A percentile compares a stretch with the other conserved stretches of the same genome.
Evolutionary conservation across 2,888 invertebrate species (phyloP).

Genomic region (Orchesellides sinensis): DNA sequence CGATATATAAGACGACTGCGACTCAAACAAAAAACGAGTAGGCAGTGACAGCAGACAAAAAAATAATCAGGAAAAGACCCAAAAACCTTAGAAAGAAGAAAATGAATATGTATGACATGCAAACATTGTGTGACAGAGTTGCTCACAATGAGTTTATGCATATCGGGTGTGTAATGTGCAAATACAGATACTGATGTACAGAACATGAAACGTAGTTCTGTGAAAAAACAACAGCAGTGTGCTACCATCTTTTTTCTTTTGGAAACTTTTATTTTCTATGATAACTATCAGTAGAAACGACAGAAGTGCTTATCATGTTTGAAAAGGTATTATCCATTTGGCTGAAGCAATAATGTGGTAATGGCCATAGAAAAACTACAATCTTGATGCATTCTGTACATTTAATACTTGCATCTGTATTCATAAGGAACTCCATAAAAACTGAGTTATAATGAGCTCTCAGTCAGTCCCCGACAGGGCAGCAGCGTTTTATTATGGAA

Average conservation of each 20-base stretch:
- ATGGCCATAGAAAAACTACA: too few relatives aligned
- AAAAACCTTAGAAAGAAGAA: not conserved
- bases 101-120: not conserved
- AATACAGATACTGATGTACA: not conserved
- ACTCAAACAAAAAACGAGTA: not conserved
- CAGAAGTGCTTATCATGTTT: not conserved
- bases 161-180: not conserved
- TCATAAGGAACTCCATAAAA: too few relatives aligned
- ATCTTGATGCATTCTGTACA: too few relatives aligned
- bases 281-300: not conserved
- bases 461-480: slow-evolving; percentile 14
- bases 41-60: not conserved
- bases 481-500: not conserved
- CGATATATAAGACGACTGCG: too few relatives aligned
- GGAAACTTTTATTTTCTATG: not conserved
- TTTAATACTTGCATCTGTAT: too few relatives aligned
- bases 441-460: too few relatives aligned
- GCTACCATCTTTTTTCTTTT: too few relatives aligned
- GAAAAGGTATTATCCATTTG: not conserved
- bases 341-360: too few relatives aligned
- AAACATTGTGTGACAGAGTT: too few relatives aligned
- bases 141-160: not conserved
- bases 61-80: not conserved
- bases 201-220: not conserved
- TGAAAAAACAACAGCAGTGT: too few relatives aligned